A percentile compares a stretch with the other conserved stretches of the same genome.
These are phyloP conservation scores for Acrossocheilus wenchowensis DNA, from an alignment of 2,797 vertebrate genomes.

Conservation along the genomic window DNA sequence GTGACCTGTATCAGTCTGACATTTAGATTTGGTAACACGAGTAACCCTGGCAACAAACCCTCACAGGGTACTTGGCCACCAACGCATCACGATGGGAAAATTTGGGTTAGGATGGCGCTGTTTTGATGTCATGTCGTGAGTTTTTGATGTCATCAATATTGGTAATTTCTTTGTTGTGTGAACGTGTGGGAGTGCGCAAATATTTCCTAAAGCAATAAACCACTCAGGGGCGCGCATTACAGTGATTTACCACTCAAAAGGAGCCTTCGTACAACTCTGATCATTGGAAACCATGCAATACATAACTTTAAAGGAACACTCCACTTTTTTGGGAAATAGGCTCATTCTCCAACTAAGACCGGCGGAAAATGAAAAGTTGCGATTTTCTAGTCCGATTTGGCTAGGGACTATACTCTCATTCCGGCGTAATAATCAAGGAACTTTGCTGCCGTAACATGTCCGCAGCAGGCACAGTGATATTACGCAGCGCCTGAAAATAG, in stretches of 20 bases:
- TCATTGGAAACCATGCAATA: background rate
- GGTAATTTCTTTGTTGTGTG: slow-evolving; percentile 9
- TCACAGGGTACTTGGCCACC: background rate
- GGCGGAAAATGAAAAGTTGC: too few species aligned
- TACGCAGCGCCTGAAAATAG: too few species aligned
- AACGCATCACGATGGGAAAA: slow-evolving; percentile 6
- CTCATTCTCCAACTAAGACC: too few species aligned
- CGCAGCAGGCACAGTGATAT: too few species aligned
- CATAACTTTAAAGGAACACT: background rate
- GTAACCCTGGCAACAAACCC: background rate
- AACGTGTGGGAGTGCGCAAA: background rate
- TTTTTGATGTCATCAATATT: background rate
- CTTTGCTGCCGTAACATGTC: too few species aligned
- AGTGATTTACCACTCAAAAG: background rate
- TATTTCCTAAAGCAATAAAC: background rate
- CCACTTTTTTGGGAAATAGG: too few species aligned
- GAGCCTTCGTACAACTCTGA: background rate
- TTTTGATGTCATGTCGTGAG: background rate
- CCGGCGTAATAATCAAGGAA: too few species aligned
- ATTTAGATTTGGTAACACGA: background rate
- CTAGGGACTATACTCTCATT: too few species aligned
- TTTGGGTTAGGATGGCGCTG: background rate
- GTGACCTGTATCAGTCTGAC: slow-evolving; percentile 15
- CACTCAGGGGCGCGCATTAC: accelerated
- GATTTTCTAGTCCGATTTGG: too few species aligned